These are phyloP conservation scores for Grammomys surdaster DNA, from an alignment of 2,113 vertebrate genomes.

Conservation along the genomic window DNA sequence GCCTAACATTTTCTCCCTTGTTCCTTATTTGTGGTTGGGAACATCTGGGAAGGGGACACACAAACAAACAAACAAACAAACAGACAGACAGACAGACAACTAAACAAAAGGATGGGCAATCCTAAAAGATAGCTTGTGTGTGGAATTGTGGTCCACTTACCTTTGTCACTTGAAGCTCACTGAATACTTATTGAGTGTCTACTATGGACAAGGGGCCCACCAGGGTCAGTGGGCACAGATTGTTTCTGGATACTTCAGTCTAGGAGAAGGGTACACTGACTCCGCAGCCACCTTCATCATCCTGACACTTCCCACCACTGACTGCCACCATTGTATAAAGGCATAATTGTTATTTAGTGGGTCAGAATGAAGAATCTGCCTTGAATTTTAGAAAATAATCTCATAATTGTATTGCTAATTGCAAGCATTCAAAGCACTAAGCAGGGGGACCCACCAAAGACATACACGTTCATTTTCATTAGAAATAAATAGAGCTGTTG, in stretches of 20 bases:
- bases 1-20: constrained; percentile 83
- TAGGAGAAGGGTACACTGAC: constrained; percentile 32
- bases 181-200: constrained; percentile 34
- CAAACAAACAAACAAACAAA: too few relatives aligned
- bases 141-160: neutral
- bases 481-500: neutral
- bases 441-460: neutral
- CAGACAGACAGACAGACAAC: too few relatives aligned
- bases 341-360: neutral
- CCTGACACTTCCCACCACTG: neutral
- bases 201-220: neutral
- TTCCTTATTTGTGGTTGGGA: constrained; percentile 83
- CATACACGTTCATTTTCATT: neutral
- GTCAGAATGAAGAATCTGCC: neutral
- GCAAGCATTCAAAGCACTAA: neutral
- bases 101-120: constrained; percentile 41
- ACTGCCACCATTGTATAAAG: neutral
- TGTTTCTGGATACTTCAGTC: constrained; percentile 52
- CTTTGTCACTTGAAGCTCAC: constrained; percentile 28
- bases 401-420: neutral
- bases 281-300: constrained; percentile 23
- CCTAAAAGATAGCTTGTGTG: neutral
- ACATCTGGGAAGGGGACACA: constrained; percentile 70
- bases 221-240: constrained; percentile 53
- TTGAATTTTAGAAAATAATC: constrained; percentile 6